Conservation (phyloP, 2,888 invertebrate genomes). For the Tinea semifulvella region DNA sequence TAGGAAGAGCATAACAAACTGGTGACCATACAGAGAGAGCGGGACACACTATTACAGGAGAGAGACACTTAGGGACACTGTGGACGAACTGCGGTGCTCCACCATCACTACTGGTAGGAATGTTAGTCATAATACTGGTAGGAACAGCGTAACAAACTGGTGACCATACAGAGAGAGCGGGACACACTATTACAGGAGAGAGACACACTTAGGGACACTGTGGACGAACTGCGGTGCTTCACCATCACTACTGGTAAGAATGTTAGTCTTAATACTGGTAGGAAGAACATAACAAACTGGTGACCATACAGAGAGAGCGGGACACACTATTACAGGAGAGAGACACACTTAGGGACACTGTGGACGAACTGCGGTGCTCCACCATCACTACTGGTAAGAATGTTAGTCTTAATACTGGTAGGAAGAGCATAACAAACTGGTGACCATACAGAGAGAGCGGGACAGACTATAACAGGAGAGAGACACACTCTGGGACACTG, state of each 20-base stretch:
- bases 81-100: constrained; percentile 81
- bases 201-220: constrained; percentile 84
- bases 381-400: constrained; percentile 45
- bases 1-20: constrained; percentile 82
- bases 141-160: constrained; percentile 79
- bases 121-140: constrained; percentile 34
- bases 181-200: constrained; percentile 84
- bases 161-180: constrained; percentile 81
- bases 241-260: constrained; percentile 45
- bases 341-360: constrained; percentile 84
- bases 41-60: constrained; percentile 83
- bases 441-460: constrained; percentile 81
- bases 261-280: constrained; percentile 32
- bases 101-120: constrained; percentile 52
- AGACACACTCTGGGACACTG: constrained; percentile 84
- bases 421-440: constrained; percentile 79
- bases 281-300: constrained; percentile 79
- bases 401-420: constrained; percentile 32
- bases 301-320: constrained; percentile 81
- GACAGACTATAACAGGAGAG: constrained; percentile 83
- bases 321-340: constrained; percentile 84
- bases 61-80: constrained; percentile 84
- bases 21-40: constrained; percentile 80
- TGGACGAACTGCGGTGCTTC: constrained; percentile 81
- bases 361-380: constrained; percentile 81